Evolutionary conservation across 2,888 invertebrate species (phyloP), one percentile per base, ranked within the genome.

Genomic region (Villa cingulata): DNA sequence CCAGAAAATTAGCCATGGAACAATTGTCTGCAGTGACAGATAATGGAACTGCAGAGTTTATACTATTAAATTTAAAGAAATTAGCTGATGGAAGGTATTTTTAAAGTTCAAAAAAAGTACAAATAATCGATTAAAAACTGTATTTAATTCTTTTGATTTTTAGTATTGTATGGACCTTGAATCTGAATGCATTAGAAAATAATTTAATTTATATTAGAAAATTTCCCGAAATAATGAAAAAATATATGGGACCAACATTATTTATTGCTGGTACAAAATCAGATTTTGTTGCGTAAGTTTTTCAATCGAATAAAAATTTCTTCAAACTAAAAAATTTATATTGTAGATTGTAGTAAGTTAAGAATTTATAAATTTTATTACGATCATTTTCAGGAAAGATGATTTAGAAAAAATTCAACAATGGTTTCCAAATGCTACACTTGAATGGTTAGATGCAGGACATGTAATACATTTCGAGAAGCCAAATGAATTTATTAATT

Each of bases 381-480:
- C 15, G 16, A 52, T 54, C 38, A 43, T 45, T 60, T 61, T 1
- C 52, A 76, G 73, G 52, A 65, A 68, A 52, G 60, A 65, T 12
- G 77, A 81, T 60, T 73, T 77, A 57, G 65, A 70, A 0, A 58
- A 64, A 45, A 82, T 88, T 39, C 65, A 70, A 55, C 65, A 73
- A 51, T 59, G 81, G 5, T 88, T 88, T 61, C 83, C 86, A 0
- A 70, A 70, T 3, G 78, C 81, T 2, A 53, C 54, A 29, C 47
- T 67, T 2, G 53, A 59, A 52, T 68, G 63, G 64, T 65, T 56
- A 43, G 86, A 83, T 36, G 87, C 95, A 7, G 90, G 91, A 1
- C 96, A 97, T 66, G 88, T 92, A 86, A 80, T 95, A 1, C 96
- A 97, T 64, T 82, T 86, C 54, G 94, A 96, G 53, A 85, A 91